A percentile compares a stretch with the other conserved stretches of the same genome.
These are phyloP conservation scores for Megaustenia siamemsis DNA, from an alignment of 2,888 invertebrate species.

Conservation along the genomic window DNA sequence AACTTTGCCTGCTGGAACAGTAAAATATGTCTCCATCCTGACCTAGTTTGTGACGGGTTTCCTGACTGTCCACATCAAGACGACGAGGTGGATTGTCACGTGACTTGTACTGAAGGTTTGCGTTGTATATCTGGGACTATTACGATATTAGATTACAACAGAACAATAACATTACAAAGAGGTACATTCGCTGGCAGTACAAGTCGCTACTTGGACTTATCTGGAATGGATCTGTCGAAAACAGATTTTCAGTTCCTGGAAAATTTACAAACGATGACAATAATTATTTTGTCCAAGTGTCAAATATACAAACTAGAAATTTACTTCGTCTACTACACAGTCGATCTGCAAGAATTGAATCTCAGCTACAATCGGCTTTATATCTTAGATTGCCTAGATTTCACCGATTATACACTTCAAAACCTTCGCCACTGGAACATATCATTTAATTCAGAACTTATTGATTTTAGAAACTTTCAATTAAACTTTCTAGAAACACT, in stretches of 20 bases:
- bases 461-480: too few relatives aligned
- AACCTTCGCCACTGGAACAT: slow-evolving; percentile 1
- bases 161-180: not conserved
- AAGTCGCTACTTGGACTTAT: slow-evolving; percentile 22
- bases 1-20: not conserved
- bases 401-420: too few relatives aligned
- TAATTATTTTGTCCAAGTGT: not conserved
- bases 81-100: slow-evolving; percentile 35
- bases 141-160: not conserved
- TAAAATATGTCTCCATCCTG: slow-evolving; percentile 29
- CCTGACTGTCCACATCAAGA: slow-evolving; percentile 18
- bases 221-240: slow-evolving; percentile 18
- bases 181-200: not conserved
- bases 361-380: not conserved
- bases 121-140: not conserved
- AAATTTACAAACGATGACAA: not conserved
- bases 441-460: not conserved
- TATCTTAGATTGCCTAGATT: too few relatives aligned
- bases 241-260: not conserved
- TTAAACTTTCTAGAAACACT: not conserved
- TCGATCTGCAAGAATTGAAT: not conserved
- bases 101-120: slow-evolving; percentile 4
- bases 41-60: slow-evolving; percentile 28
- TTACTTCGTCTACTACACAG: not conserved
- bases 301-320: slow-evolving; percentile 3